These are phyloP conservation scores for Eucera pruinosa DNA, from an alignment of 2,888 invertebrate genomes.

Conservation along the genomic window DNA sequence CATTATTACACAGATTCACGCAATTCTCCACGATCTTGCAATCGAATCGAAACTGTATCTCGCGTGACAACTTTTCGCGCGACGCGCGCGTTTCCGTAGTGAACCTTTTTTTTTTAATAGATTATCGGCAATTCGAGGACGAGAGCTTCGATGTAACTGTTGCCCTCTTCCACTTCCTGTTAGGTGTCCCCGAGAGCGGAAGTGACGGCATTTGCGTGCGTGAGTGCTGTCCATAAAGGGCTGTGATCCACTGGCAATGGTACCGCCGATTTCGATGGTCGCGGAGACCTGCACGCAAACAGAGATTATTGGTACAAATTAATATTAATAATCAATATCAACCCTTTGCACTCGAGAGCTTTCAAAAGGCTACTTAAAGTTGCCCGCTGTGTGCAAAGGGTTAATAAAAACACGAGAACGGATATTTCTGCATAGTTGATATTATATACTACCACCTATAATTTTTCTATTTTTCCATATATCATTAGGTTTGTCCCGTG, in stretches of 20 bases:
- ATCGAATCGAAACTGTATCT: not conserved
- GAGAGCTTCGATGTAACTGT: slow-evolving; percentile 86
- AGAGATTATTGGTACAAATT: not conserved
- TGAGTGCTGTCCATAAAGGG: slow-evolving; percentile 93
- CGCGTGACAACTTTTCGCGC: no score
- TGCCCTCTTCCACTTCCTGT: slow-evolving; percentile 85
- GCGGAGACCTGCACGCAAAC: slow-evolving; percentile 76
- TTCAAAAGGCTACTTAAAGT: no score
- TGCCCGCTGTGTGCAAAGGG: no score
- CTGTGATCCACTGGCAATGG: slow-evolving; percentile 87
- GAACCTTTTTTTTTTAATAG: slow-evolving; percentile 82
- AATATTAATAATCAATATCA: no score
- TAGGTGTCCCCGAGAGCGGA: slow-evolving; percentile 85
- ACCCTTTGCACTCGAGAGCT: no score
- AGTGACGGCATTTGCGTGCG: slow-evolving; percentile 88
- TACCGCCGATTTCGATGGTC: slow-evolving; percentile 77
- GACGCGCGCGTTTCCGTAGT: no score
- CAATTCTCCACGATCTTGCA: not conserved
- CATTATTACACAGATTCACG: not conserved
- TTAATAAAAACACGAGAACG: no score
- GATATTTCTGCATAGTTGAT: no score
- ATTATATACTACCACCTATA: no score
- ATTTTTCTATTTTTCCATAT: no score
- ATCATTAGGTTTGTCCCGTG: no score
- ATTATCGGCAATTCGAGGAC: slow-evolving; percentile 87